Evolutionary conservation across 2,888 invertebrate genomes (phyloP).

Genomic region (Papilio gigon): DNA sequence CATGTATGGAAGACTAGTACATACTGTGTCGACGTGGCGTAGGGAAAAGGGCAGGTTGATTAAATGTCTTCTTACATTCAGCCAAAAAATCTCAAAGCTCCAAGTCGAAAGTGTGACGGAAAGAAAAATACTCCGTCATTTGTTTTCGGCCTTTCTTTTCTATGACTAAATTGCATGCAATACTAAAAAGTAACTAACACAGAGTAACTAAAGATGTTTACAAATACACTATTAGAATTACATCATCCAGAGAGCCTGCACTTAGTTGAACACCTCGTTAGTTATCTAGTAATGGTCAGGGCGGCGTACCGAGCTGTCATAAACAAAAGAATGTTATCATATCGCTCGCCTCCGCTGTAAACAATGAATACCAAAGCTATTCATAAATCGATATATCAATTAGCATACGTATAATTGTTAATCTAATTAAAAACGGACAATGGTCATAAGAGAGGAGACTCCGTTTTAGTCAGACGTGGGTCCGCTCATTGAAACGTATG

Average conservation of each 20-base stretch:
- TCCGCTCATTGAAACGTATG: constrained; percentile 62
- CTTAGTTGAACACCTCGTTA: constrained; percentile 6
- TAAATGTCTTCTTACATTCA: no score
- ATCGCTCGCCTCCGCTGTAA: constrained; percentile 15
- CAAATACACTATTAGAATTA: neutral
- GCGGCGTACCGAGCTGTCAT: constrained; percentile 4
- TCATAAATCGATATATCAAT: constrained; percentile 29
- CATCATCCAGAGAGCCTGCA: constrained; percentile 6
- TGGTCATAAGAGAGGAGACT: constrained; percentile 55
- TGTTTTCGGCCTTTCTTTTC: no score
- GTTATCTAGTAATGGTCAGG: constrained; percentile 5
- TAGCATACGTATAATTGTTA: constrained; percentile 54
- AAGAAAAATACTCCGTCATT: neutral
- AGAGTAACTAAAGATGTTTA: neutral
- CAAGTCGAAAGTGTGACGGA: neutral
- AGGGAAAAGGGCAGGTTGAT: no score
- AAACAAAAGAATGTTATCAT: constrained; percentile 33
- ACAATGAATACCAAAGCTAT: constrained; percentile 39
- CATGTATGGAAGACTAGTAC: no score
- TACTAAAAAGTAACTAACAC: neutral
- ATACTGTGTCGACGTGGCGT: no score
- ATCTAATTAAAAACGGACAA: constrained; percentile 73
- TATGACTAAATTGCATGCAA: neutral
- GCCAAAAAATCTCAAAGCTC: neutral
- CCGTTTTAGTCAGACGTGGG: constrained; percentile 62